phyloP scores from a whole-genome alignment of 2,113 vertebrate genomes.

The Anser cygnoides region DNA sequence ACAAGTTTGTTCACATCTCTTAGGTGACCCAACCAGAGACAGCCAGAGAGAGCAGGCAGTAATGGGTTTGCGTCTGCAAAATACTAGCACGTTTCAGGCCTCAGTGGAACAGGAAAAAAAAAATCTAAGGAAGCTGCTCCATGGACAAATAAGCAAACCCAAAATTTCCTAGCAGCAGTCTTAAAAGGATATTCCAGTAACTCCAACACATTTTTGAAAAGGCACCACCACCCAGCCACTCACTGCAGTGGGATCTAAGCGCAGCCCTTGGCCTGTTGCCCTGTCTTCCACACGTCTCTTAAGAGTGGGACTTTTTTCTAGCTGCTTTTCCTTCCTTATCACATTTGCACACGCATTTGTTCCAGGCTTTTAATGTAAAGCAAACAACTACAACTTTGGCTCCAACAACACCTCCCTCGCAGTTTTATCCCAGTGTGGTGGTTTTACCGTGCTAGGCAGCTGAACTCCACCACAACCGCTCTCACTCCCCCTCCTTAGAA shows the following conservation, averaged over 20 bases:
- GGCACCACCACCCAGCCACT: neutral
- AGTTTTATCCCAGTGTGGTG: neutral
- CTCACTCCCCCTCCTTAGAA: too few relatives aligned
- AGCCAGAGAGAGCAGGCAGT: accelerated
- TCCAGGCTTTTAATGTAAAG: neutral
- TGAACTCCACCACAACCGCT: too few relatives aligned
- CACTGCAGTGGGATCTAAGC: neutral
- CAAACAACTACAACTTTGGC: neutral
- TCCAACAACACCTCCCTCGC: neutral
- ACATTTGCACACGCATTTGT: neutral
- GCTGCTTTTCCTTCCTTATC: neutral
- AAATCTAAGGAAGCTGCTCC: neutral
- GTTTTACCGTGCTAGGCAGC: too few relatives aligned
- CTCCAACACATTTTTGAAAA: neutral
- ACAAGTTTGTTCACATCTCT: neutral
- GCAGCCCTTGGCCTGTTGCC: neutral
- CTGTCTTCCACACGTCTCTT: neutral
- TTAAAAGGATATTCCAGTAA: neutral
- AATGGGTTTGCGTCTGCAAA: neutral
- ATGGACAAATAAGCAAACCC: neutral
- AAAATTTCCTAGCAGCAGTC: neutral
- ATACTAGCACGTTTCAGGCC: neutral
- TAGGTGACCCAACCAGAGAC: neutral
- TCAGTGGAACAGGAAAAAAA: neutral
- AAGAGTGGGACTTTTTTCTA: neutral